phyloP scores from a whole-genome alignment of 2,888 invertebrate genomes.

The Idaea straminata region DNA sequence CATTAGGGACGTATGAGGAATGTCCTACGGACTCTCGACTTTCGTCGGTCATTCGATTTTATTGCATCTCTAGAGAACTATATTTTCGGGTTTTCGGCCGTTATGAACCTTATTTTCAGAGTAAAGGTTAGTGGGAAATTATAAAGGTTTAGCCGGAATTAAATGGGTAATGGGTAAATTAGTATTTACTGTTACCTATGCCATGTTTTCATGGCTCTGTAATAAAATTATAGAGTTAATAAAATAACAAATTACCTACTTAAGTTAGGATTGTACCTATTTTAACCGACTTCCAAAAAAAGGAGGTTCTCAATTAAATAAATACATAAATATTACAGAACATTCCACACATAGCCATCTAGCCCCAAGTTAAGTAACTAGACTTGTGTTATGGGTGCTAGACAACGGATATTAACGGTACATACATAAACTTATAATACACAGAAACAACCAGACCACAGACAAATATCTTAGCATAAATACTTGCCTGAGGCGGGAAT shows the following conservation, averaged over 20 bases:
- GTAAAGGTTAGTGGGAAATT: not conserved
- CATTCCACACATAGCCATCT: too few relatives aligned
- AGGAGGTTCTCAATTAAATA: too few relatives aligned
- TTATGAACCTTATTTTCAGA: not conserved
- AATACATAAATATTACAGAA: too few relatives aligned
- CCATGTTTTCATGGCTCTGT: not conserved
- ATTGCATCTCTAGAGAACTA: conserved; percentile 12
- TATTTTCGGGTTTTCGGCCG: not conserved
- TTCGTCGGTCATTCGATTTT: conserved; percentile 25
- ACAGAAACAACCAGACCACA: too few relatives aligned
- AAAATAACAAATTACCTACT: not conserved
- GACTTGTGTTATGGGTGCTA: too few relatives aligned
- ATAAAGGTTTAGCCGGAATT: not conserved
- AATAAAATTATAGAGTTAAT: not conserved
- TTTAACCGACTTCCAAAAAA: too few relatives aligned
- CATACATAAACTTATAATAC: too few relatives aligned
- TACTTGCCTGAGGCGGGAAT: too few relatives aligned
- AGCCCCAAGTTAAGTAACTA: too few relatives aligned
- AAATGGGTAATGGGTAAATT: not conserved
- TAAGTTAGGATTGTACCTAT: not conserved
- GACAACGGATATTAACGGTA: too few relatives aligned
- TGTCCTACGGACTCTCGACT: conserved; percentile 5
- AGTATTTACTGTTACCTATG: not conserved
- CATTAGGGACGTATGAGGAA: conserved; percentile 23
- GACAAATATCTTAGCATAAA: too few relatives aligned